Evolutionary conservation across 2,888 invertebrate species (phyloP).

Genomic region (Cristatella mucedo): DNA sequence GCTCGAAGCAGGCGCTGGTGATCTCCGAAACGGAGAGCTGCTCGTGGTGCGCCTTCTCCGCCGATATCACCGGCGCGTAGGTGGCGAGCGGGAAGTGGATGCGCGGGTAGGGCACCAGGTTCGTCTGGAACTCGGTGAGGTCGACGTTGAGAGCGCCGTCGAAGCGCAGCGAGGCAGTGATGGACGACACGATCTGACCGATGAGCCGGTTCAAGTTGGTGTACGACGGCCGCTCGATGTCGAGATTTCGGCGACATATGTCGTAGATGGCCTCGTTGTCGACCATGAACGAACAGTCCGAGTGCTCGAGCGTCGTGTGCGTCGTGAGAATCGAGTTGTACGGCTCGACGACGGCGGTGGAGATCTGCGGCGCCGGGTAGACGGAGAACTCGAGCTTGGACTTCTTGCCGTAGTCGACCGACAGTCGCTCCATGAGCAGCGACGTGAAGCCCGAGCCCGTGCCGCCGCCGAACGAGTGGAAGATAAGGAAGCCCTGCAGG

Average conservation of each 20-base stretch:
- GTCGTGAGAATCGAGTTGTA: conserved; percentile 86
- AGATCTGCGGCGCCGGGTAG: no score
- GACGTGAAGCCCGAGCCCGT: conserved; percentile 35
- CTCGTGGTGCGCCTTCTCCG: conserved; percentile 82
- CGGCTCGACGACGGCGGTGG: conserved; percentile 18
- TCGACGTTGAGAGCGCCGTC: conserved; percentile 37
- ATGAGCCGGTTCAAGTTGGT: conserved; percentile 47
- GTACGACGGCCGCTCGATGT: conserved; percentile 72
- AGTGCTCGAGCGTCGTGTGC: conserved; percentile 56
- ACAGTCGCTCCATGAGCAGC: conserved; percentile 46
- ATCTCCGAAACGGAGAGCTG: conserved; percentile 41
- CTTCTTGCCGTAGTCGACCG: conserved; percentile 46
- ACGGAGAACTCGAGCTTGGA: conserved; percentile 31
- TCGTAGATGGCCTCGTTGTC: conserved; percentile 49
- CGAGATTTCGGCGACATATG: conserved; percentile 59
- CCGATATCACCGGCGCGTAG: conserved; percentile 75
- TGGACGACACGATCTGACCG: conserved; percentile 13
- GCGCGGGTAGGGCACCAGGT: conserved; percentile 33
- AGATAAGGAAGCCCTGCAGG: conserved; percentile 64
- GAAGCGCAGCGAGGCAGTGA: conserved; percentile 29
- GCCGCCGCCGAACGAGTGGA: conserved; percentile 62
- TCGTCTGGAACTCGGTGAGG: conserved; percentile 18
- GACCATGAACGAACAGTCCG: conserved; percentile 26
- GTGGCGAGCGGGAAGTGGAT: conserved; percentile 70
- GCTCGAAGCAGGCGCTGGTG: conserved; percentile 58